phyloP scores from a whole-genome alignment of 2,888 invertebrate genomes.

The Eristalis tenax region DNA sequence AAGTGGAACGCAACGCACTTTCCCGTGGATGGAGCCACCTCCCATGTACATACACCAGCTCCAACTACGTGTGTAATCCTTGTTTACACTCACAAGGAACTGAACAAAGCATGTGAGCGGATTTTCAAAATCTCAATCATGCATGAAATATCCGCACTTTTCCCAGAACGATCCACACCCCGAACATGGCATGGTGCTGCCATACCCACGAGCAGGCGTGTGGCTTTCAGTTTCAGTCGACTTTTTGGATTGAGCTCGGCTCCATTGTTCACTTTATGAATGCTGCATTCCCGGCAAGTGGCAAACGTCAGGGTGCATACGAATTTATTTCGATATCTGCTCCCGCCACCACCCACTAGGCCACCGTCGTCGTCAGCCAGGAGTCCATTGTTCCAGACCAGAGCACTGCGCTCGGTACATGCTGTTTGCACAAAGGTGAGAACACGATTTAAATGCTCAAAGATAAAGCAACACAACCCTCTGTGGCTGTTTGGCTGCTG shows the following conservation, averaged over 20 bases:
- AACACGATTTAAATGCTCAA: conserved; percentile 59
- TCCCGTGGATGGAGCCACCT: background rate
- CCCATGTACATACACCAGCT: background rate
- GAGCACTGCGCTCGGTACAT: background rate
- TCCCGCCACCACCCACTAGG: background rate
- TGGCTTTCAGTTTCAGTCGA: conserved; percentile 31
- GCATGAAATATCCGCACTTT: conserved; percentile 20
- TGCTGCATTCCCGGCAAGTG: conserved; percentile 30
- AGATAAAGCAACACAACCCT: conserved; percentile 23
- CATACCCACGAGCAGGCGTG: background rate
- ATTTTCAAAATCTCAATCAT: background rate
- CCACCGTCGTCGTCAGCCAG: background rate
- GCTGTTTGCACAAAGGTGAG: conserved; percentile 64
- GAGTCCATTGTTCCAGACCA: conserved; percentile 41
- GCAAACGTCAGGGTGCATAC: conserved; percentile 15
- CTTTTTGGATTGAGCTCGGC: conserved; percentile 41
- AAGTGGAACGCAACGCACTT: background rate
- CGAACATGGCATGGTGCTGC: background rate
- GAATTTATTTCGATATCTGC: conserved; percentile 8
- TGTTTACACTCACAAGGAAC: background rate
- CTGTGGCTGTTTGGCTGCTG: conserved; percentile 35
- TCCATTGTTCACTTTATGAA: conserved; percentile 31
- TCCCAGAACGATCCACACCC: background rate
- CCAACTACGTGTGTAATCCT: background rate
- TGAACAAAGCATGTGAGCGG: background rate